Percentiles rank a stretch among this genome's conserved stretches.
These are phyloP conservation scores for Columbina picui DNA, from an alignment of 2,113 vertebrate genomes.

Conservation along the genomic window DNA sequence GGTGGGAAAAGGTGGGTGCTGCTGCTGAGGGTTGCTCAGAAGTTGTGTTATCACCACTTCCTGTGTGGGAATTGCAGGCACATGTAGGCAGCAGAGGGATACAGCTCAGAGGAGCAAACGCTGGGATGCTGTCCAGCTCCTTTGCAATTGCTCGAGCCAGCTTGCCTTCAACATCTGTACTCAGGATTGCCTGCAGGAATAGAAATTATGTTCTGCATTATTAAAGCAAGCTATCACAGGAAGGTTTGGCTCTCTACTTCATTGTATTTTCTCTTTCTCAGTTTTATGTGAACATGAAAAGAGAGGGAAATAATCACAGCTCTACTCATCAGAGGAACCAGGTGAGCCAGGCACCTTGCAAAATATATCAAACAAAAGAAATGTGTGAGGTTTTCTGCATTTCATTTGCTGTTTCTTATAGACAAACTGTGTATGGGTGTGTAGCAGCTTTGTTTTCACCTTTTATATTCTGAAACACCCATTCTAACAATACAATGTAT, in stretches of 20 bases:
- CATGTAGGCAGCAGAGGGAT: neutral
- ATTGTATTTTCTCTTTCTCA: neutral
- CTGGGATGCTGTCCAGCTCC: neutral
- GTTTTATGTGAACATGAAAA: neutral
- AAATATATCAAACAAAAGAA: neutral
- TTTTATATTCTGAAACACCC: neutral
- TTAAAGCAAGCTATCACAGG: neutral
- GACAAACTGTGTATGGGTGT: neutral
- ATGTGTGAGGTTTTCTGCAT: neutral
- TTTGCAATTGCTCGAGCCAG: neutral
- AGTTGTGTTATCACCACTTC: neutral
- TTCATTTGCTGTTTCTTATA: neutral
- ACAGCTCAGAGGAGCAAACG: neutral
- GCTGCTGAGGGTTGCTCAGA: neutral
- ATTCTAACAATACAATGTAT: neutral
- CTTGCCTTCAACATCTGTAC: slow-evolving; percentile 33
- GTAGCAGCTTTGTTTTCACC: neutral
- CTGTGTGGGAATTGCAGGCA: neutral
- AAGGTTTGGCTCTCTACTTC: neutral
- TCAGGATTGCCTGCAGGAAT: neutral
- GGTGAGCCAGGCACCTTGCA: neutral
- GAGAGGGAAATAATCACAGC: neutral
- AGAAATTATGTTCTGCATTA: neutral
- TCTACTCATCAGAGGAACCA: neutral
- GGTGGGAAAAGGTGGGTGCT: neutral